Percentiles rank a stretch among this genome's conserved stretches.
Conservation (phyloP, 2,113 vertebrate genomes). For the Mesembrinibis cayennensis region DNA sequence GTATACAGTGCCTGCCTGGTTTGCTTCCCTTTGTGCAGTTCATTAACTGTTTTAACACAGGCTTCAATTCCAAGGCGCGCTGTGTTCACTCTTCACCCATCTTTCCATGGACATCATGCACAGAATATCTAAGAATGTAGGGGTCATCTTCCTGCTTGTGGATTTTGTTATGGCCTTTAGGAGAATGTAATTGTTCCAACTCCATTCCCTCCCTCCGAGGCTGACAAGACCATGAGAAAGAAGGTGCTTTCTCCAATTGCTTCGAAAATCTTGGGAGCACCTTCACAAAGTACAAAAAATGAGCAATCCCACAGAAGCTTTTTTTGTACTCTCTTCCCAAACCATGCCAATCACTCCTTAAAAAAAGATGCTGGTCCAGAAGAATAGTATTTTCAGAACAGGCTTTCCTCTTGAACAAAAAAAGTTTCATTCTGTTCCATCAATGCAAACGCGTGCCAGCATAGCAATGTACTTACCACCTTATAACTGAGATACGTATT, state of each 20-base stretch:
- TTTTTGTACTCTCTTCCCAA: not conserved
- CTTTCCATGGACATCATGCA: not conserved
- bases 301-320: not conserved
- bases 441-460: not conserved
- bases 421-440: not conserved
- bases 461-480: not conserved
- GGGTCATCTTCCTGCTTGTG: not conserved
- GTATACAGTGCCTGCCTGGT: not conserved
- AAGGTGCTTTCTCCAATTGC: not conserved
- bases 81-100: not conserved
- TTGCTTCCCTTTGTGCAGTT: not conserved
- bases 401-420: not conserved
- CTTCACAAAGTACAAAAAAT: not conserved
- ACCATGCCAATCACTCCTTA: not conserved
- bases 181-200: not conserved
- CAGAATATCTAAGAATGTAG: not conserved
- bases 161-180: not conserved
- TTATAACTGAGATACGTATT: accelerated
- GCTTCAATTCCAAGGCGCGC: not conserved
- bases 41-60: conserved; percentile 8
- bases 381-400: not conserved
- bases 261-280: not conserved
- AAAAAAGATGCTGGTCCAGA: not conserved
- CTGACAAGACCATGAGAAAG: not conserved
- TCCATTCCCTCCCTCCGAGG: not conserved